A percentile compares a stretch with the other conserved stretches of the same genome.
These are phyloP conservation scores for Hippopotamus amphibius DNA, from an alignment of 2,113 vertebrate species.

Conservation along the genomic window DNA sequence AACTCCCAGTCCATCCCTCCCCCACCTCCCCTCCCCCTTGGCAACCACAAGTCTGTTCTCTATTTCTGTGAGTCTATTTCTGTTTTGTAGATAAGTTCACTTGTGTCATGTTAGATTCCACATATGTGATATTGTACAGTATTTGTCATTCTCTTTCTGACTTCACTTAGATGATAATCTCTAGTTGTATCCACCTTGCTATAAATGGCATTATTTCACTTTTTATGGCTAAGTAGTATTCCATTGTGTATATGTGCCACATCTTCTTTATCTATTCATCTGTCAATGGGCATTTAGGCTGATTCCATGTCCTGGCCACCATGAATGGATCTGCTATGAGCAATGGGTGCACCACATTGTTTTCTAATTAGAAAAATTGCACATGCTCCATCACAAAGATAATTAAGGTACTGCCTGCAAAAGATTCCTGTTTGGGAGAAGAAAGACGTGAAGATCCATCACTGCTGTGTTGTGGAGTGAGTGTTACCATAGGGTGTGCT, in stretches of 20 bases:
- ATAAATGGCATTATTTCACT: background rate
- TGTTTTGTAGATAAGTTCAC: background rate
- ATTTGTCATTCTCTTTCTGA: background rate
- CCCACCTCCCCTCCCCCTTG: background rate
- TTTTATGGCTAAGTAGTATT: background rate
- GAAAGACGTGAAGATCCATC: too few species aligned
- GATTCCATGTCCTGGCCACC: background rate
- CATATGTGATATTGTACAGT: background rate
- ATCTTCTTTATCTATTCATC: too few species aligned
- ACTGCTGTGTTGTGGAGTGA: background rate
- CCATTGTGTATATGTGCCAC: background rate
- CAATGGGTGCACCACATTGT: background rate
- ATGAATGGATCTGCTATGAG: background rate
- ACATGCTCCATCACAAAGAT: background rate
- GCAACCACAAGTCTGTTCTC: background rate
- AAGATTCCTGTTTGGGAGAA: background rate
- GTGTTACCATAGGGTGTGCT: fast-evolving
- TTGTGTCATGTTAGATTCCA: background rate
- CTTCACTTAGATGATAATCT: background rate
- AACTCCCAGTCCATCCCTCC: background rate
- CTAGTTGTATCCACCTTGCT: background rate
- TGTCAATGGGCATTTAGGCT: background rate
- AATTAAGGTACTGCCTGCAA: background rate
- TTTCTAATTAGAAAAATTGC: background rate
- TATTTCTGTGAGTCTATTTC: background rate